A percentile compares a stretch with the other conserved stretches of the same genome.
Evolutionary conservation across 1,140 invertebrate species (phyloP).

Genomic region (Heliconius hewitsoni): DNA sequence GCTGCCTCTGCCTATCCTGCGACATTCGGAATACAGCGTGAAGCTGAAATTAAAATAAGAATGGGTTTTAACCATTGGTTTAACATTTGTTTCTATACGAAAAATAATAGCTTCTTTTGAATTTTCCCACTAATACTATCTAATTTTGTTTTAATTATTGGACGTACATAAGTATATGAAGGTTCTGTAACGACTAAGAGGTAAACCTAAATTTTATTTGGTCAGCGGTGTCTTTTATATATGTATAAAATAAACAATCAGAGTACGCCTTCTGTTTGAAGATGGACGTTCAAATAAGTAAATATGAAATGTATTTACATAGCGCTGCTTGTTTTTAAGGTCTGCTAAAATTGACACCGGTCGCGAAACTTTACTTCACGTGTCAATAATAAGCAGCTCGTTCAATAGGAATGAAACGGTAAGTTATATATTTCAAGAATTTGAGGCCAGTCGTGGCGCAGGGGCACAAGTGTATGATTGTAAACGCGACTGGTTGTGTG

Average conservation of each 20-base stretch:
- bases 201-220: slow-evolving; percentile 12
- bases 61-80: too few species aligned
- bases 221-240: slow-evolving; percentile 33
- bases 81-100: too few species aligned
- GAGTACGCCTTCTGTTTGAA: slow-evolving; percentile 38
- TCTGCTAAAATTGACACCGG: slow-evolving; percentile 51
- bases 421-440: slow-evolving; percentile 8
- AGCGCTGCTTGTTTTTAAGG: slow-evolving; percentile 39
- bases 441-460: too few species aligned
- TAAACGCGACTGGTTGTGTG: too few species aligned
- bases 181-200: background rate
- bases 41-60: too few species aligned
- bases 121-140: background rate
- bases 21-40: too few species aligned
- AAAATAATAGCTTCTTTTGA: too few species aligned
- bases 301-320: slow-evolving; percentile 31
- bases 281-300: slow-evolving; percentile 36
- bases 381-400: slow-evolving; percentile 46
- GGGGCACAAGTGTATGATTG: too few species aligned
- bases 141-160: background rate
- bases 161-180: background rate
- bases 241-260: slow-evolving; percentile 29
- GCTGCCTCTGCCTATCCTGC: too few species aligned
- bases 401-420: slow-evolving; percentile 31
- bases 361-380: slow-evolving; percentile 48